phyloP scores from a whole-genome alignment of 2,113 vertebrate genomes.

The Camelus dromedarius region DNA sequence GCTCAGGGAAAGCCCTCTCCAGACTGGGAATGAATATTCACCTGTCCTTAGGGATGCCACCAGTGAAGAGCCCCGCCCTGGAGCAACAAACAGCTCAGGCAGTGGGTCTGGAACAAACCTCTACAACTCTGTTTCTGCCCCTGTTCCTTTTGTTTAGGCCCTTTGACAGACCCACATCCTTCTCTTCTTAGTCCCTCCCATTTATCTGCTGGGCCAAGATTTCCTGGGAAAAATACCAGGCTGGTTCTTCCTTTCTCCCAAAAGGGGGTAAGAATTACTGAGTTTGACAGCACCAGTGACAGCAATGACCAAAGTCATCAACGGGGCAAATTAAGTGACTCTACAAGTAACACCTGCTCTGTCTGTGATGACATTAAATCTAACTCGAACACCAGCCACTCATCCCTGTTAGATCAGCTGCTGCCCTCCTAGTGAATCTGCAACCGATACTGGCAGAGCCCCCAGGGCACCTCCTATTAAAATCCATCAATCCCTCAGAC shows the following conservation, averaged over 20 bases:
- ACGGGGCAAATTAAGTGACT: background rate
- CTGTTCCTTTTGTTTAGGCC: background rate
- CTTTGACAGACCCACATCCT: background rate
- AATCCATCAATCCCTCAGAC: background rate
- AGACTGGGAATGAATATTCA: background rate
- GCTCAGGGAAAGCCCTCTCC: background rate
- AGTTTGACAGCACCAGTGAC: background rate
- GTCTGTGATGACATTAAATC: background rate
- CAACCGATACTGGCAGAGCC: background rate
- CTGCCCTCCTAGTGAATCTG: background rate
- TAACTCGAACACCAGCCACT: background rate
- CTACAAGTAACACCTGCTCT: background rate
- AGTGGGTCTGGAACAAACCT: background rate
- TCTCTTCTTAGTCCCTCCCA: background rate
- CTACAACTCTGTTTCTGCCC: background rate
- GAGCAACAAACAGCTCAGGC: background rate
- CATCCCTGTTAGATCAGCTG: too few relatives aligned
- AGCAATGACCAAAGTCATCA: background rate
- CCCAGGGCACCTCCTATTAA: background rate
- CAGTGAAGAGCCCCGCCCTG: background rate
- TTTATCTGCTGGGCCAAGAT: background rate
- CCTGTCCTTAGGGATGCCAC: background rate
- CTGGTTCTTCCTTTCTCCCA: background rate
- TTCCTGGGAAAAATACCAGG: background rate
- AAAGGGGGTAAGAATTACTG: background rate